Percentiles rank a stretch among this genome's conserved stretches.
phyloP scores from a whole-genome alignment of 2,888 invertebrate species.

The Ceramica pisi region DNA sequence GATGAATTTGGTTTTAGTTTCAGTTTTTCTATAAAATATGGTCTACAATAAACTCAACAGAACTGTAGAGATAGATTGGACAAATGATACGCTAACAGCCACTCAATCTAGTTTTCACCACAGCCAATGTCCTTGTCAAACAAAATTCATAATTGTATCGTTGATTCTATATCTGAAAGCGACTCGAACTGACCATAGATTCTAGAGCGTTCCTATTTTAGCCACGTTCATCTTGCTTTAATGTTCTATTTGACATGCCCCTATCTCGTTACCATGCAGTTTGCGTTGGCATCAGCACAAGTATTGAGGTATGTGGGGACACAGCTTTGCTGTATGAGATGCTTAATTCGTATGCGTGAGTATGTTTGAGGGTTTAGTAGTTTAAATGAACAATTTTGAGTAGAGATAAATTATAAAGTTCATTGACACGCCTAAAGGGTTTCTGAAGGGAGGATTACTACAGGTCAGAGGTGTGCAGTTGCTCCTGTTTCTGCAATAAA shows the following conservation, averaged over 20 bases:
- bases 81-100: neutral
- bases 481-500: too few relatives aligned
- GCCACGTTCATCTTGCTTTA: slow-evolving; percentile 29
- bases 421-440: too few relatives aligned
- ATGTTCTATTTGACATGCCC: slow-evolving; percentile 52
- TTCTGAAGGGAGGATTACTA: too few relatives aligned
- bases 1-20: too few relatives aligned
- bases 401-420: neutral
- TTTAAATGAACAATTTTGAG: slow-evolving; percentile 7
- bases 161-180: slow-evolving; percentile 7
- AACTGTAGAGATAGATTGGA: neutral
- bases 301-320: slow-evolving; percentile 30
- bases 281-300: slow-evolving; percentile 37
- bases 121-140: slow-evolving; percentile 5
- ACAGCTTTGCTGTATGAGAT: slow-evolving; percentile 28
- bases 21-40: too few relatives aligned
- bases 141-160: slow-evolving; percentile 1
- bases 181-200: neutral
- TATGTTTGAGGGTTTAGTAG: slow-evolving; percentile 15
- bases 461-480: too few relatives aligned
- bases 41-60: too few relatives aligned
- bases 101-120: neutral
- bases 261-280: slow-evolving; percentile 57
- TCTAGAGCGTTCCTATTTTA: slow-evolving; percentile 29
- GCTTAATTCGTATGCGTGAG: slow-evolving; percentile 19